Base-by-base conservation (phyloP, 2,797 vertebrate genomes). In the Cygnus olor region DNA sequence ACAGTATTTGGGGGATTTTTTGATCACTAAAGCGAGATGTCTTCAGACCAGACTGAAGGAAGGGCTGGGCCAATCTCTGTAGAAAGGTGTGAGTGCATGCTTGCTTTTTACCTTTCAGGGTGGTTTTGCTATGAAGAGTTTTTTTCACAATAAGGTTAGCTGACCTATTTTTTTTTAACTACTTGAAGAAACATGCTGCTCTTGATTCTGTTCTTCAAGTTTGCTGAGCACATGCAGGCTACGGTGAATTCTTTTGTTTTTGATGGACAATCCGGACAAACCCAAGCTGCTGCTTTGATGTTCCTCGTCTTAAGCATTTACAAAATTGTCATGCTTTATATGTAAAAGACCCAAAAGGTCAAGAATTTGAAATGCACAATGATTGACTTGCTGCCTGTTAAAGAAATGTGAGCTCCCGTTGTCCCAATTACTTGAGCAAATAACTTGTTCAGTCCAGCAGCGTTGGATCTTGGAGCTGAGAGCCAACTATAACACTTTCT, bases 1-100 rank as follows among this genome's bases (percentile, higher is more conserved):
- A 10, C 0, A 0, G 25, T 61, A 1, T 51, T 38, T 70, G 38
- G 56, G 27, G 30, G 30, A 56, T 14, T 72, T 87, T 72, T 63
- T 65, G 14, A 7, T 88, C 9, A 1, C 22, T 53, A 0, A 54
- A 58, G 22, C 38, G 49, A 61, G 53, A 44, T 1, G 2, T 60
- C 47, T 81, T 79, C 27, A 71, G 44, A 28, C 9, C 40, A 44
- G 38, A 49, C 47, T 58, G 71, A n/a, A 53, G 57, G 25, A 28
- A 78, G 27, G 30, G 14, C 42, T 60, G 16, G 18, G 36, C 15
- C 61, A 60, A 80, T 77, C 51, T 54, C 8, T 8, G 21, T 77
- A 2, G 3, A 36, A 57, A 63, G 20, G 11, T 76, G 53, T 65
- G n/a, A 87, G 66, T 84, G 8, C 9, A 5, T 81, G 16, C 51